A percentile compares a stretch with the other conserved stretches of the same genome.
These are phyloP conservation scores for Pipistrellus pipistrellus DNA, from an alignment of 2,797 vertebrate genomes.

Conservation along the genomic window DNA sequence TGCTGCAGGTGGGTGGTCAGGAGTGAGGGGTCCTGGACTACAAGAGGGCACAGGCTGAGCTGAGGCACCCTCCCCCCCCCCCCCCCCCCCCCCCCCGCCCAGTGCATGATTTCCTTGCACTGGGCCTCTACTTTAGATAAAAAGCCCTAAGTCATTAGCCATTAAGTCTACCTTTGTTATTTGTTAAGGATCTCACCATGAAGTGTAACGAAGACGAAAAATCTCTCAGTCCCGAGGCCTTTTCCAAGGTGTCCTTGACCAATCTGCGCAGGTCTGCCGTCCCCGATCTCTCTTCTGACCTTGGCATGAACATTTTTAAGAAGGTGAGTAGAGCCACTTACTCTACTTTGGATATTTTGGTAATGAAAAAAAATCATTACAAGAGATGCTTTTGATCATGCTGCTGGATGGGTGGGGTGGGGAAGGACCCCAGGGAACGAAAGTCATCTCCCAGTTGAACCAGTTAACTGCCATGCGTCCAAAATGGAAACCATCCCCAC, in stretches of 20 bases:
- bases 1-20: too few species aligned
- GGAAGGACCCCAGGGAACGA: not conserved
- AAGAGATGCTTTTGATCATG: not conserved
- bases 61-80: fast-evolving
- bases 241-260: slow-evolving; percentile 96
- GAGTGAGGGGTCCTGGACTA: too few species aligned
- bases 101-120: too few species aligned
- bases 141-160: not conserved
- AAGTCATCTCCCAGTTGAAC: not conserved
- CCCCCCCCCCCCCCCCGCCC: fast-evolving
- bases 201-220: slow-evolving; percentile 98
- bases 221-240: slow-evolving; percentile 95
- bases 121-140: not conserved
- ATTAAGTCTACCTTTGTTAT: slow-evolving; percentile 58
- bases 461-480: too few species aligned
- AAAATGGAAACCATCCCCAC: too few species aligned
- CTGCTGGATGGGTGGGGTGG: not conserved
- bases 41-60: too few species aligned
- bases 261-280: slow-evolving; percentile 96
- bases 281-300: slow-evolving; percentile 96
- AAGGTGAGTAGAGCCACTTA: slow-evolving; percentile 90
- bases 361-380: not conserved
- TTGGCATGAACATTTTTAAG: slow-evolving; percentile 99
- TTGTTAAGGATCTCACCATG: slow-evolving; percentile 95
- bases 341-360: not conserved